phyloP scores from a whole-genome alignment of 35 echinoderm and acorn worm species.

The Lytechinus variegatus region DNA sequence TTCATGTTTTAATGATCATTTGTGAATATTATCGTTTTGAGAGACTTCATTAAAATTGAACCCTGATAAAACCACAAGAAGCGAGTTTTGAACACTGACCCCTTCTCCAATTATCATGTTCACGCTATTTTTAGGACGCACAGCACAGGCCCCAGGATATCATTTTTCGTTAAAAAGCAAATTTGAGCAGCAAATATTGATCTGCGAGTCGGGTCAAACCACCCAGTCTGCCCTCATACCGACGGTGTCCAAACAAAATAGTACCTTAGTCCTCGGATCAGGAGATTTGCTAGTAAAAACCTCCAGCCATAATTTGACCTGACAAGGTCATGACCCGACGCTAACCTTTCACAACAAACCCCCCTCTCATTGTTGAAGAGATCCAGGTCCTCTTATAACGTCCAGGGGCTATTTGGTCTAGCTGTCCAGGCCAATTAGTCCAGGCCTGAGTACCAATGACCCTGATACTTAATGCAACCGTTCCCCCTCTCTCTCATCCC shows the following conservation, averaged over 20 bases:
- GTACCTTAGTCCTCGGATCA: neutral
- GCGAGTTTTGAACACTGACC: neutral
- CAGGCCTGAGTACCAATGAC: neutral
- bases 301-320: neutral
- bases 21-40: no score
- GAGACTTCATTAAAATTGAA: no score
- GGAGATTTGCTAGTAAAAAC: neutral
- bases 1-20: no score
- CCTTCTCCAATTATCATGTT: neutral
- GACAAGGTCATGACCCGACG: slow-evolving; percentile 31
- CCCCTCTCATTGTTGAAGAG: neutral
- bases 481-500: neutral
- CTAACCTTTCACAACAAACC: slow-evolving; percentile 31
- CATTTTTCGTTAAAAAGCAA: neutral
- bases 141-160: neutral
- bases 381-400: slow-evolving; percentile 25
- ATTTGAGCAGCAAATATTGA: slow-evolving; percentile 4
- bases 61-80: no score
- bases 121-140: neutral
- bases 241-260: neutral
- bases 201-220: neutral
- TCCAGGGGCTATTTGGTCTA: slow-evolving; percentile 27
- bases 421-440: slow-evolving; percentile 20
- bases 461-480: neutral
- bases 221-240: neutral